Conservation (phyloP, 2,113 vertebrate genomes). For the Puma concolor region DNA sequence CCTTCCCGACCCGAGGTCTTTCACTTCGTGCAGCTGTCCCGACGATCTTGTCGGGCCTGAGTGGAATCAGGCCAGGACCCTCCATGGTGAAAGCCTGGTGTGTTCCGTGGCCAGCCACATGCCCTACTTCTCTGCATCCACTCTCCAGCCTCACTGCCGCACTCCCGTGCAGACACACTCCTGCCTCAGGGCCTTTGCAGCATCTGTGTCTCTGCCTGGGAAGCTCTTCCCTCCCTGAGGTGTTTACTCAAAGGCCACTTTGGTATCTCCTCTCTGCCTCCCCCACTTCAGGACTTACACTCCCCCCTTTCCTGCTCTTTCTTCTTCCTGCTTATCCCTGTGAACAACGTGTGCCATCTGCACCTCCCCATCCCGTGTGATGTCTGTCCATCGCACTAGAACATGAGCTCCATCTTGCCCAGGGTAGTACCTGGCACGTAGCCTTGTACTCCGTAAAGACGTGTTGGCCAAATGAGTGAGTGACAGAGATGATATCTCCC, state of each 20-base stretch:
- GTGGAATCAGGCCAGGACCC: neutral
- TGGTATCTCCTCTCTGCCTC: neutral
- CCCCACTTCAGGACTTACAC: neutral
- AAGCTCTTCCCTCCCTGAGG: neutral
- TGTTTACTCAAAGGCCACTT: neutral
- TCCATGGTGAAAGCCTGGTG: neutral
- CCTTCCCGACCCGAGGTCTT: neutral
- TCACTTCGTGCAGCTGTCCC: accelerated
- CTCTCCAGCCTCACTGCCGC: neutral
- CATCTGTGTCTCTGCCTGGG: neutral
- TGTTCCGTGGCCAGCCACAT: neutral
- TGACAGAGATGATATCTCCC: neutral
- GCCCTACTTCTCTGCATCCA: neutral
- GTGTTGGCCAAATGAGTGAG: neutral
- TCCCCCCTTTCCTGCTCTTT: neutral
- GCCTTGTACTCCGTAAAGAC: neutral
- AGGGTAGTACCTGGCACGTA: accelerated
- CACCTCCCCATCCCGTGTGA: accelerated
- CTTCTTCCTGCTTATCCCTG: too few species aligned
- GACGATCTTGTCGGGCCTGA: neutral
- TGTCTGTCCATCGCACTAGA: too few species aligned
- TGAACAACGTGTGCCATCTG: neutral
- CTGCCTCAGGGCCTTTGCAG: neutral
- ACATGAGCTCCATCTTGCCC: neutral
- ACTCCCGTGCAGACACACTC: neutral